These are phyloP conservation scores for Drosophila mimetica DNA, from an alignment of 2,888 invertebrate species.

Conservation along the genomic window DNA sequence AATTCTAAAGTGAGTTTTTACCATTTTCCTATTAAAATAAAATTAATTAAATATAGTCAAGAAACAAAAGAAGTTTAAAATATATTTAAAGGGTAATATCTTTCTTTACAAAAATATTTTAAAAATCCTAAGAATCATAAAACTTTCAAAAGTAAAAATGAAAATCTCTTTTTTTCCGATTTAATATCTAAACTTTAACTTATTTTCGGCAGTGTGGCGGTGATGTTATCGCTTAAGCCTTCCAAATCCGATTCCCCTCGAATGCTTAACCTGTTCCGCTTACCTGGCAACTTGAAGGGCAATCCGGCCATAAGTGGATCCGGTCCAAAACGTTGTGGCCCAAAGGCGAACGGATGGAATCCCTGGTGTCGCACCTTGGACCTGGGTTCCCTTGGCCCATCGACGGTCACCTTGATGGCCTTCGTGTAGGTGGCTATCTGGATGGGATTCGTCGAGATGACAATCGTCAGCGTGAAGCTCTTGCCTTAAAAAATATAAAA, in stretches of 20 bases:
- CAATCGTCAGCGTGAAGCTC: slow-evolving; percentile 98
- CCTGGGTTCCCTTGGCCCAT: slow-evolving; percentile 98
- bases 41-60: too few relatives aligned
- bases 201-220: slow-evolving; percentile 2
- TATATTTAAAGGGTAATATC: too few relatives aligned
- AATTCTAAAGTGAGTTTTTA: too few relatives aligned
- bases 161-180: too few relatives aligned
- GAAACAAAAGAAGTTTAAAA: too few relatives aligned
- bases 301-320: slow-evolving; percentile 91
- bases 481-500: slow-evolving; percentile 96
- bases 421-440: slow-evolving; percentile 98
- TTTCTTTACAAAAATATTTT: too few relatives aligned
- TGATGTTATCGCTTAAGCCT: slow-evolving; percentile 25
- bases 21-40: too few relatives aligned
- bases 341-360: slow-evolving; percentile 95
- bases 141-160: too few relatives aligned
- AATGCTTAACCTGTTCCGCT: slow-evolving; percentile 65
- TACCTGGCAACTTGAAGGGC: slow-evolving; percentile 94
- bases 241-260: not conserved
- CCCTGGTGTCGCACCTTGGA: slow-evolving; percentile 96
- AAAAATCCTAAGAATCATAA: too few relatives aligned
- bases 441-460: slow-evolving; percentile 95
- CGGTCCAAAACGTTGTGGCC: slow-evolving; percentile 92
- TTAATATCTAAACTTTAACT: not conserved
- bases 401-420: slow-evolving; percentile 99